These are phyloP conservation scores for Drosophila paramelanica DNA, from an alignment of 2,888 invertebrate genomes.

Conservation along the genomic window DNA sequence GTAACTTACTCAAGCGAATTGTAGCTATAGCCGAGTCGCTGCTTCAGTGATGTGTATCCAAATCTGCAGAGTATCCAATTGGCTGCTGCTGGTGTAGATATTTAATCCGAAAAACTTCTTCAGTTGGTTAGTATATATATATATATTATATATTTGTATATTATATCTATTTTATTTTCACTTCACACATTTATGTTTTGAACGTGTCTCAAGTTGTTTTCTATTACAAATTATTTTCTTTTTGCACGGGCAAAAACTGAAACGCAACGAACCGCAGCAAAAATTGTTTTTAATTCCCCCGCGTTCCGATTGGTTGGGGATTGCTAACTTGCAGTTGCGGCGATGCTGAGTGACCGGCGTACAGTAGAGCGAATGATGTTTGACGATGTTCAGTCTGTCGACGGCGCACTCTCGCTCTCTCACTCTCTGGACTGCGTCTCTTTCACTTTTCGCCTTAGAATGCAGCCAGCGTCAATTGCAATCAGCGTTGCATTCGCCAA, in stretches of 20 bases:
- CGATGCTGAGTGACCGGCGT: slow-evolving; percentile 47
- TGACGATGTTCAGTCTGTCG: slow-evolving; percentile 42
- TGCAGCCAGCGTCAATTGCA: slow-evolving; percentile 71
- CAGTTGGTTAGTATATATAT: slow-evolving; percentile 21
- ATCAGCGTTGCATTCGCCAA: slow-evolving; percentile 77
- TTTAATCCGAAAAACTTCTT: slow-evolving; percentile 68
- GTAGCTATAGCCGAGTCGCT: slow-evolving; percentile 50
- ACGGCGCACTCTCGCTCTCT: slow-evolving; percentile 5
- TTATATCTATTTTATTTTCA: slow-evolving; percentile 37
- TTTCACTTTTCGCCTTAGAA: slow-evolving; percentile 68
- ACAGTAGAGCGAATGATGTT: slow-evolving; percentile 57
- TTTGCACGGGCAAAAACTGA: slow-evolving; percentile 30
- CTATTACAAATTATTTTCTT: slow-evolving; percentile 42
- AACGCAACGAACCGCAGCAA: slow-evolving; percentile 41
- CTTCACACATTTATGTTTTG: slow-evolving; percentile 49
- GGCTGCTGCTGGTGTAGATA: slow-evolving; percentile 61
- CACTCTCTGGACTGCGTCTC: slow-evolving; percentile 22
- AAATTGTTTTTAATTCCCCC: slow-evolving; percentile 46
- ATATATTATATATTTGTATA: slow-evolving; percentile 31
- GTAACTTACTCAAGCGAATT: slow-evolving; percentile 74
- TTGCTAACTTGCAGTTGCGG: slow-evolving; percentile 25
- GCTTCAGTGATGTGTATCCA: slow-evolving; percentile 48
- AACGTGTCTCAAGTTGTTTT: slow-evolving; percentile 35
- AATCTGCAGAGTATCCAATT: slow-evolving; percentile 71
- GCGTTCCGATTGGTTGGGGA: slow-evolving; percentile 63